These are phyloP conservation scores for Nibea coibor DNA, from an alignment of 2,113 vertebrate genomes.

Conservation along the genomic window DNA sequence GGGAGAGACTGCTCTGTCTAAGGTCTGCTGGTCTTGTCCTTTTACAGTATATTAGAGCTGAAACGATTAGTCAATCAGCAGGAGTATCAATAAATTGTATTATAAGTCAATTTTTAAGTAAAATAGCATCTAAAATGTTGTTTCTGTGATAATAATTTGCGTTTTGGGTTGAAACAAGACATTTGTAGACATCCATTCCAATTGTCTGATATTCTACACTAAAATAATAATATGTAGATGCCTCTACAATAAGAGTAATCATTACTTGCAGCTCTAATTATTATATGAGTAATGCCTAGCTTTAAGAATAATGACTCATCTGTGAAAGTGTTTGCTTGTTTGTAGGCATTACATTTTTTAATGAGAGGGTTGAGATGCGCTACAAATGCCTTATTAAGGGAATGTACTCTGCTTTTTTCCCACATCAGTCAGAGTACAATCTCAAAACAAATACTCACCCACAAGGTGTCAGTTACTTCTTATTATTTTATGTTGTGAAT, in stretches of 20 bases:
- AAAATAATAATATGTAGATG: neutral
- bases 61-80: neutral
- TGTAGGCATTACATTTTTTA: neutral
- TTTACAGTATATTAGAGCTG: neutral
- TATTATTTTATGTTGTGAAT: neutral
- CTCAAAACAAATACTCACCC: constrained; percentile 4
- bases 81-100: neutral
- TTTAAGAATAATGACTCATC: neutral
- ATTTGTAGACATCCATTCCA: neutral
- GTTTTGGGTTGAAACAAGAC: neutral
- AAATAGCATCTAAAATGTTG: neutral
- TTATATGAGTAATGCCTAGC: neutral
- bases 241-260: neutral
- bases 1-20: constrained; percentile 11
- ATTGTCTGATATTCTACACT: too few relatives aligned
- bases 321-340: neutral
- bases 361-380: neutral
- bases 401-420: neutral
- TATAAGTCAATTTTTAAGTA: neutral
- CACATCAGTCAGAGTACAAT: neutral
- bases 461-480: neutral
- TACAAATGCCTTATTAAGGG: neutral
- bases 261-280: neutral
- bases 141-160: neutral
- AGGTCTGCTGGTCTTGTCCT: neutral